Base-by-base conservation (phyloP, 2,797 vertebrate genomes). In the Micromesistius poutassou region DNA sequence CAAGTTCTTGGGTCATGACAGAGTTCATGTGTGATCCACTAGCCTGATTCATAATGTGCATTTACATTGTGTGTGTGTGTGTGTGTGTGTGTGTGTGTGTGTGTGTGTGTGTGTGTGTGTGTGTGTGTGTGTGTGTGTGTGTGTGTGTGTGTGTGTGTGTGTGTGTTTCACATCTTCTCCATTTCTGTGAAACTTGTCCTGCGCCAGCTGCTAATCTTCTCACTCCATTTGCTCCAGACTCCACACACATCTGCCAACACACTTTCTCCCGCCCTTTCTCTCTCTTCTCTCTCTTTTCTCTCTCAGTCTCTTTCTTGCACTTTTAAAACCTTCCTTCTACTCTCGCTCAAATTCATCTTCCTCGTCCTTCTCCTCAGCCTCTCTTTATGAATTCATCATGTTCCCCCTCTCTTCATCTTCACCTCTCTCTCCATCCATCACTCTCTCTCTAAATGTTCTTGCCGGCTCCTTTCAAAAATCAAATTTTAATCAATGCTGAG, bases 201-300 rank as follows among this genome's bases (percentile, higher is more conserved):
- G 83, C 75, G 82, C 92, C 93, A 94, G 93, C 90, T 93, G 93
- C 89, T 91, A 89, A 75, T 86, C 88, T 94, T 91, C 91, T 92
- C 92, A 93, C 90, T 93, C 90, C 88, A 91, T 94, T 94, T 94
- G 90, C 90, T 92, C 92, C 92, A 93, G 91, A 94, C 91, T 91
- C 88, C 83, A 89, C 85, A 86, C 90, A 94, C 92, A 94, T 93
- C 94, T 94, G 93, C 91, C 91, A 81, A 83, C 83, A 80, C 84
- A 86, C 89, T 88, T 78, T 80, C 87, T 85, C 83, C 76, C 78
- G 85, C 83, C 82, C 80, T 78, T 78, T 74, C 74, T 42, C n/a
- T n/a, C 30, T 35, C 30, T 33, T 84, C 31, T 31, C 31, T 31
- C 22, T 25, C 22, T 22, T 14, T 62, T 86, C 88, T 88, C 79